A percentile compares a stretch with the other conserved stretches of the same genome.
Evolutionary conservation across 2,888 invertebrate genomes (phyloP).

Genomic region (Nymphalis c-album): DNA sequence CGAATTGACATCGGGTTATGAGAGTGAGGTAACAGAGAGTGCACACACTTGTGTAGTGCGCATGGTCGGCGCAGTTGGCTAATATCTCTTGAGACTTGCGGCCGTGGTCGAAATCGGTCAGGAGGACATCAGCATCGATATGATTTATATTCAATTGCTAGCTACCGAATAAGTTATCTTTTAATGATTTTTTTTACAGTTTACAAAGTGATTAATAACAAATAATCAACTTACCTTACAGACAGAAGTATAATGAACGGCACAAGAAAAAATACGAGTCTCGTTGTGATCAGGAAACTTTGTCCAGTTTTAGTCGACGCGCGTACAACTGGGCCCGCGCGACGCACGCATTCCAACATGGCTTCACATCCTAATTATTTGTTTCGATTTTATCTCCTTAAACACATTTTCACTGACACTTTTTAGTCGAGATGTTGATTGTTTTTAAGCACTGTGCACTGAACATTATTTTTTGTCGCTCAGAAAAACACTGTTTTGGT

Average conservation of each 20-base stretch:
- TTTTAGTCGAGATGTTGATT: conserved; percentile 33
- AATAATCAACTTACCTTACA: conserved; percentile 53
- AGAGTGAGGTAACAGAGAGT: too few relatives aligned
- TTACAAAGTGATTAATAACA: neutral
- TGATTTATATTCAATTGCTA: too few relatives aligned
- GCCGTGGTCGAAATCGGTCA: too few relatives aligned
- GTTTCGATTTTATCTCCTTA: conserved; percentile 50
- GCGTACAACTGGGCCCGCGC: conserved; percentile 58
- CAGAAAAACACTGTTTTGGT: neutral
- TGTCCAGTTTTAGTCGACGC: conserved; percentile 47
- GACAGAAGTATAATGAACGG: conserved; percentile 55
- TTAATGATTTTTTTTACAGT: too few relatives aligned
- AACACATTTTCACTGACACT: conserved; percentile 49
- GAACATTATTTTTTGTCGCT: conserved; percentile 11
- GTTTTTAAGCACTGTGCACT: conserved; percentile 29
- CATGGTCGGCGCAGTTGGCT: too few relatives aligned
- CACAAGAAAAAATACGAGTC: conserved; percentile 43
- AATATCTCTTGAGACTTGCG: too few relatives aligned
- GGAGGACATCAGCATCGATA: too few relatives aligned
- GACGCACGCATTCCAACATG: conserved; percentile 71
- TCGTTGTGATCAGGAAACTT: conserved; percentile 37
- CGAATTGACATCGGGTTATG: too few relatives aligned
- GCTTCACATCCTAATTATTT: conserved; percentile 70
- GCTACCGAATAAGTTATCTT: too few relatives aligned
- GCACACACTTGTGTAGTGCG: too few relatives aligned